These are phyloP conservation scores for Caenorhabditis parvicauda DNA, from an alignment of 2,888 invertebrate genomes.

Conservation along the genomic window DNA sequence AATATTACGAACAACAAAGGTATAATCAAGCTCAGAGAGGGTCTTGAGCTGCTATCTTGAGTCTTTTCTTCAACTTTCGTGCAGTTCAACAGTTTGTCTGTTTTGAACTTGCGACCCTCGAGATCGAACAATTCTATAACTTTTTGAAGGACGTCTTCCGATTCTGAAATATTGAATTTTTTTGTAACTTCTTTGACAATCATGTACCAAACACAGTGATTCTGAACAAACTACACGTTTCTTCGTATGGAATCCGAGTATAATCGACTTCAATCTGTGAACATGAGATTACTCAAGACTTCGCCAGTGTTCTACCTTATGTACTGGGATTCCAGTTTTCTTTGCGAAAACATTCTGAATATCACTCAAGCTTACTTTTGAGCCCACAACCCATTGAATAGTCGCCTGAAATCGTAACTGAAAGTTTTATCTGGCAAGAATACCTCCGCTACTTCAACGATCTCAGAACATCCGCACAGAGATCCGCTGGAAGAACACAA, in stretches of 20 bases:
- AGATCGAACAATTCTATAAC: slow-evolving; percentile 27
- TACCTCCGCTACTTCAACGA: slow-evolving; percentile 1
- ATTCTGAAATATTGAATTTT: slow-evolving; percentile 16
- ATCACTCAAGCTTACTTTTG: slow-evolving; percentile 16
- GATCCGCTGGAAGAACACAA: slow-evolving; percentile 23
- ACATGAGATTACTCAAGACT: background rate
- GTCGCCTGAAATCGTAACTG: slow-evolving; percentile 26
- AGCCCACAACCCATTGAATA: slow-evolving; percentile 37
- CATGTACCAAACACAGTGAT: slow-evolving; percentile 35
- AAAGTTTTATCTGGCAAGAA: no score
- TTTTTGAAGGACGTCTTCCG: slow-evolving; percentile 27
- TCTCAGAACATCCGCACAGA: slow-evolving; percentile 20
- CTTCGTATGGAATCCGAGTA: slow-evolving; percentile 23
- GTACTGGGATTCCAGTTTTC: slow-evolving; percentile 17
- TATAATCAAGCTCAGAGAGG: background rate
- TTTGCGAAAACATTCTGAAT: slow-evolving; percentile 26
- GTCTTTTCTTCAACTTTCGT: background rate
- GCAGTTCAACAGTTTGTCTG: slow-evolving; percentile 5
- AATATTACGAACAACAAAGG: background rate
- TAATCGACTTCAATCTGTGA: slow-evolving; percentile 38
- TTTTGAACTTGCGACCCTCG: slow-evolving; percentile 22
- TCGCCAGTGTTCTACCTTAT: slow-evolving; percentile 13
- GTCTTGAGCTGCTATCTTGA: background rate
- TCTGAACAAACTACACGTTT: slow-evolving; percentile 29
- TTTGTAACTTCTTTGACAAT: background rate